Percentiles rank a stretch among this genome's conserved stretches.
Evolutionary conservation across 1,140 invertebrate genomes (phyloP).

Genomic region (Halesus radiatus): DNA sequence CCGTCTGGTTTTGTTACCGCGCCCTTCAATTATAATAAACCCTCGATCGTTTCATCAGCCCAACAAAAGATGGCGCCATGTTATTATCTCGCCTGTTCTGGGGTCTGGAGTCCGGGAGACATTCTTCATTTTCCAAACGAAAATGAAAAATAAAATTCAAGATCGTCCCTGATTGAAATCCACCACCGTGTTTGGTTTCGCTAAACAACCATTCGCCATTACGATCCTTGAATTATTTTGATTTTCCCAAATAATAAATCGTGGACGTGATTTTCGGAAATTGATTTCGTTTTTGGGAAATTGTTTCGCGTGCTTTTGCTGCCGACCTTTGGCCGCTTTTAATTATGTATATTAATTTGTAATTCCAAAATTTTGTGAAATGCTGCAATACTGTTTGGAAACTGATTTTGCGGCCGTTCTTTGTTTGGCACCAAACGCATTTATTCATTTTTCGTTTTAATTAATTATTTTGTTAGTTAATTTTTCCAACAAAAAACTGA

Average conservation of each 20-base stretch:
- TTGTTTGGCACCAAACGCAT: no score
- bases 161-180: slow-evolving; percentile 24
- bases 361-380: no score
- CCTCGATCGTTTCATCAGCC: slow-evolving; percentile 24
- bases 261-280: background rate
- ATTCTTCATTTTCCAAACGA: slow-evolving; percentile 21
- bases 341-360: background rate
- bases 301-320: background rate
- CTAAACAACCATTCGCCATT: slow-evolving; percentile 16
- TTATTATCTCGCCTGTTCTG: background rate
- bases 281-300: background rate
- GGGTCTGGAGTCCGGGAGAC: background rate
- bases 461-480: no score
- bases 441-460: no score
- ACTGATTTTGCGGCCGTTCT: no score
- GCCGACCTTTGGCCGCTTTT: background rate
- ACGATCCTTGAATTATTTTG: background rate
- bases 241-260: background rate
- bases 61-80: background rate
- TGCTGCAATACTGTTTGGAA: no score
- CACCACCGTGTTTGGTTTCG: slow-evolving; percentile 4
- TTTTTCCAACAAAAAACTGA: no score
- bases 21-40: background rate
- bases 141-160: slow-evolving; percentile 18
- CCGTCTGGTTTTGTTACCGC: no score